These are phyloP conservation scores for Chrysomallon squamiferum DNA, from an alignment of 1,140 invertebrate genomes.

Conservation along the genomic window DNA sequence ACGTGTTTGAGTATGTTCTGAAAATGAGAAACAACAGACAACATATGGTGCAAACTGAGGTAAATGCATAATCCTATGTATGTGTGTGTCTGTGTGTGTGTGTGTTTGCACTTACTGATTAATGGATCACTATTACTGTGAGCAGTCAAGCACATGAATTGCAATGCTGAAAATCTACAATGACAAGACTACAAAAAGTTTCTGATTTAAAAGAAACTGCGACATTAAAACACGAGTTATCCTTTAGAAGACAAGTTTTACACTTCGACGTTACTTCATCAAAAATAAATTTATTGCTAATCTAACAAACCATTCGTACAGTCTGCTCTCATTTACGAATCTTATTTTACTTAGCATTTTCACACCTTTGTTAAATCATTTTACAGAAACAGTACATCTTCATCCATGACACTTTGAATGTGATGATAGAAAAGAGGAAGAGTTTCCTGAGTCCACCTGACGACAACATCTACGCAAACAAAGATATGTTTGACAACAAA, in stretches of 20 bases:
- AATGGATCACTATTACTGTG: not conserved
- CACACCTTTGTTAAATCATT: not conserved
- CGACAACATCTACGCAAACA: not conserved
- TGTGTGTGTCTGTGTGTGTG: not conserved
- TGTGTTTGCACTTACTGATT: too few species aligned
- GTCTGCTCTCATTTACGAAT: too few species aligned
- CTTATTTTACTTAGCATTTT: too few species aligned
- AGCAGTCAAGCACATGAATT: not conserved
- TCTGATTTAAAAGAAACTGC: too few species aligned
- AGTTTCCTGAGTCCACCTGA: conserved; percentile 10
- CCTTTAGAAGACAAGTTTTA: too few species aligned
- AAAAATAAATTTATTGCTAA: too few species aligned
- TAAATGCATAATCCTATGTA: conserved; percentile 6
- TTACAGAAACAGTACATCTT: conserved; percentile 42
- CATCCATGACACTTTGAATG: conserved; percentile 36
- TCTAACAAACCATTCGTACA: too few species aligned
- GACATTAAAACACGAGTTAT: too few species aligned
- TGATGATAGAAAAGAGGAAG: conserved; percentile 19
- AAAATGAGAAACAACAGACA: conserved; percentile 87
- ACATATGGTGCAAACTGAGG: conserved; percentile 79
- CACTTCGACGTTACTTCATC: too few species aligned
- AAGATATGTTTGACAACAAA: conserved; percentile 10
- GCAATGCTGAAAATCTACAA: too few species aligned
- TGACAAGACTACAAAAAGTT: too few species aligned
- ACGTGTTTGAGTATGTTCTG: conserved; percentile 97